Base-by-base conservation (phyloP, 2,113 vertebrate species). In the Motacilla alba region DNA sequence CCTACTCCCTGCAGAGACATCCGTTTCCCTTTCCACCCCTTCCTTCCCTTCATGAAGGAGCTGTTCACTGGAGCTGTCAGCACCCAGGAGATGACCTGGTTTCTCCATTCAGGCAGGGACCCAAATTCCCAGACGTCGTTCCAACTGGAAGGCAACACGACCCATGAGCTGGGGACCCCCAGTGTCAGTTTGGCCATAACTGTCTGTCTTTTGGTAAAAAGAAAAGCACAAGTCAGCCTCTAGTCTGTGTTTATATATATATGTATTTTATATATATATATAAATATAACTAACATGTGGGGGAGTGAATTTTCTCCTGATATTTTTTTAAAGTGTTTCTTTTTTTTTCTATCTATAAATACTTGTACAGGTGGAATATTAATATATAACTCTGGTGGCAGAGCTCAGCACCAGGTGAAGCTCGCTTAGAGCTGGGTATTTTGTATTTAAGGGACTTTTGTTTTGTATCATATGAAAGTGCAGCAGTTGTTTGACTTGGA, bases 331-430 rank as follows among this genome's bases (percentile, higher is more conserved):
- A 64, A 81, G 46, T 35, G 14, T 50, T 60, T 76, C 13, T 55
- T 73, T 94, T 63, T 62, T 85, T 86, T 93, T 84, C 46, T 93
- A 56, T 69, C 90, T 97, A 97, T 98, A 97, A 96, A 97, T 97
- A 97, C 81, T 94, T 96, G 97, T 98, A 98, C 96, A 97, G 95
- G 84, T 93, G 91, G 92, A 94, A 96, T 97, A 94, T 97, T 97
- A 97, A 97, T 98, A 96, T 97, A 97, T 97, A 97, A 96, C 92
- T 84, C 74, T 3, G 70, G 87, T 44, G 23, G 67, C 23, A 86
- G 75, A 95, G 79, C 66, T 94, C 83, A 70, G 72, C 15, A 15
- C 83, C 87, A 44, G 75, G 60, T 44, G 87, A 89, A 33, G 90
- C 70, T 88, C 83, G 70, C 69, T 60, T 70, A 33, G 79, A 83